A percentile compares a stretch with the other conserved stretches of the same genome.
Evolutionary conservation across 2,797 vertebrate genomes (phyloP).

Genomic region (Oryzias dopingdopingensis): DNA sequence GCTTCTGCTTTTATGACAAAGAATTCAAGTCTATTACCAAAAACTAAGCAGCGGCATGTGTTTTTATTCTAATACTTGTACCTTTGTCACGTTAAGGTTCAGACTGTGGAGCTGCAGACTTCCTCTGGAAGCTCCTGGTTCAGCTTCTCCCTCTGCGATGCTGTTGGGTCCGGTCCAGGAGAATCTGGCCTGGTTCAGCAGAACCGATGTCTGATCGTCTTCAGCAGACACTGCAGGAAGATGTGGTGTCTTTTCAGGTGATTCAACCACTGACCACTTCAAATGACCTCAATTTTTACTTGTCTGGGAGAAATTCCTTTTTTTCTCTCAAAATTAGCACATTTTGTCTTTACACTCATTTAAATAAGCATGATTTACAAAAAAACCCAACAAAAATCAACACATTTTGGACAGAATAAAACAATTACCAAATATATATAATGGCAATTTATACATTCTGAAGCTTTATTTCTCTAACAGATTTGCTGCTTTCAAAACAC

Average conservation of each 20-base stretch:
- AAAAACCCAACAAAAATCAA: too few species aligned
- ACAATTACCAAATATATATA: too few species aligned
- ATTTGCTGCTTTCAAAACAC: too few species aligned
- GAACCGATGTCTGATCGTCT: slow-evolving; percentile 70
- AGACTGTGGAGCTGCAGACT: slow-evolving; percentile 79
- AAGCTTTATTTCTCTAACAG: too few species aligned
- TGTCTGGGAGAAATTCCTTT: too few species aligned
- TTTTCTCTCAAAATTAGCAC: too few species aligned
- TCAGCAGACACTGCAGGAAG: slow-evolving; percentile 74
- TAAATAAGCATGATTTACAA: too few species aligned
- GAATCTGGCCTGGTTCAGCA: slow-evolving; percentile 82
- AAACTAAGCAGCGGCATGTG: neutral
- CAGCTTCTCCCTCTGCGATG: slow-evolving; percentile 11
- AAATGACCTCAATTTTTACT: too few species aligned
- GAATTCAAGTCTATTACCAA: neutral
- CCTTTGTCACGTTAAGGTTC: slow-evolving; percentile 83
- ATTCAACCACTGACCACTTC: neutral
- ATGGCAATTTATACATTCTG: too few species aligned
- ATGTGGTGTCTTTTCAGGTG: neutral
- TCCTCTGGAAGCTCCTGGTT: slow-evolving; percentile 22
- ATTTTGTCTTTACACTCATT: too few species aligned
- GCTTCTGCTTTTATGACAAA: too few species aligned
- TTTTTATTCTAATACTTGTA: slow-evolving; percentile 33
- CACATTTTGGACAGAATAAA: too few species aligned
- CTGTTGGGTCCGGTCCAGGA: slow-evolving; percentile 78